These are phyloP conservation scores for Bicyclus anynana DNA, from an alignment of 1,140 invertebrate genomes.

Conservation along the genomic window DNA sequence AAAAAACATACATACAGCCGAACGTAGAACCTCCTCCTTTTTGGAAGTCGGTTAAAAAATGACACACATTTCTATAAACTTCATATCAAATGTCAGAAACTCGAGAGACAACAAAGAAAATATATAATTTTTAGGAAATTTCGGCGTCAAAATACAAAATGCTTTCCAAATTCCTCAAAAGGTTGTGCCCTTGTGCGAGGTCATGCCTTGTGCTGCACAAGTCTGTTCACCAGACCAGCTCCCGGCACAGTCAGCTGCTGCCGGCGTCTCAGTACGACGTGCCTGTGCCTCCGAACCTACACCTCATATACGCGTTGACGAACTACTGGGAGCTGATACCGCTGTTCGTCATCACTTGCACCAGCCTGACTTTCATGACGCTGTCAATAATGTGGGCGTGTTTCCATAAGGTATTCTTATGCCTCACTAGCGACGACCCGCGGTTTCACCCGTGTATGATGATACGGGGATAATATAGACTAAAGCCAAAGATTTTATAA, in stretches of 20 bases:
- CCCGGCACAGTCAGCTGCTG: constrained; percentile 21
- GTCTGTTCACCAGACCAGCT: not conserved
- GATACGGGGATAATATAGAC: too few species aligned
- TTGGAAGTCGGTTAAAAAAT: too few species aligned
- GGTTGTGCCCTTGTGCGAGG: not conserved
- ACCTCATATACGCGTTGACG: constrained; percentile 34
- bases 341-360: constrained; percentile 35
- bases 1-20: too few species aligned
- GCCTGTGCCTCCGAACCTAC: constrained; percentile 42
- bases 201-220: not conserved
- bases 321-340: constrained; percentile 55
- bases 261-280: constrained; percentile 50
- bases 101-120: too few species aligned
- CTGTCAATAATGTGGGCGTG: constrained; percentile 39
- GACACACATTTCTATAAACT: too few species aligned
- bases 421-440: too few species aligned
- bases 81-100: too few species aligned
- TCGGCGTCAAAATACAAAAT: not conserved
- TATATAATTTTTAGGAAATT: not conserved
- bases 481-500: too few species aligned
- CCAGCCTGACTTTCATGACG: constrained; percentile 26
- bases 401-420: constrained; percentile 51
- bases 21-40: too few species aligned
- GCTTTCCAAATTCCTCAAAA: not conserved
- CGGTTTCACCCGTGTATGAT: too few species aligned